phyloP scores from a whole-genome alignment of 2,113 vertebrate genomes.

The Cyprinodon variegatus region DNA sequence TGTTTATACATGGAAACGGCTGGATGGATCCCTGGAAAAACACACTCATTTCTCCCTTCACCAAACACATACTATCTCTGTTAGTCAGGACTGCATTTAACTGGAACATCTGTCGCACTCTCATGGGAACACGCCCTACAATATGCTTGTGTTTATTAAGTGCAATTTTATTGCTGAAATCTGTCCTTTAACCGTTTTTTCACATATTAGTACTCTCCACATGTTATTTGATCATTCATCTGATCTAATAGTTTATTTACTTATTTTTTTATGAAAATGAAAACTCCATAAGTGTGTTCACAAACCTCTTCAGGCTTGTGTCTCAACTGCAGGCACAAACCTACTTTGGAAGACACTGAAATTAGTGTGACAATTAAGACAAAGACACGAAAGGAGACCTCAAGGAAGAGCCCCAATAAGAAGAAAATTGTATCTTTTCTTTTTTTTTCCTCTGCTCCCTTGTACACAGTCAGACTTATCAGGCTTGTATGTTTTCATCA shows the following conservation, averaged over 20 bases:
- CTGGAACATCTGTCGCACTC: slow-evolving; percentile 66
- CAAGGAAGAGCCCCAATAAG: slow-evolving; percentile 57
- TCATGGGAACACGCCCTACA: slow-evolving; percentile 45
- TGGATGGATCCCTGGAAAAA: background rate
- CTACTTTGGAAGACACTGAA: slow-evolving; percentile 42
- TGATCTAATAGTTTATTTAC: slow-evolving; percentile 5
- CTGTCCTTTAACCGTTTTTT: slow-evolving; percentile 35
- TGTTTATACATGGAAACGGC: slow-evolving; percentile 11
- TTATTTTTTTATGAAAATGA: background rate
- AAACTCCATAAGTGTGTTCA: background rate
- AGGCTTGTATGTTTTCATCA: slow-evolving; percentile 49
- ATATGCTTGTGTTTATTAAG: slow-evolving; percentile 49
- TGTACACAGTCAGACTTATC: slow-evolving; percentile 34
- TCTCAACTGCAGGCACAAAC: slow-evolving; percentile 5
- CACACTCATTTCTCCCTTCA: slow-evolving; percentile 1
- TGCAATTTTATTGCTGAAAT: slow-evolving; percentile 54
- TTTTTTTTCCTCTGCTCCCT: slow-evolving; percentile 10
- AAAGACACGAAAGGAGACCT: slow-evolving; percentile 32
- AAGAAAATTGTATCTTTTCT: slow-evolving; percentile 61
- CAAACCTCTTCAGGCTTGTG: background rate
- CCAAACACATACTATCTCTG: slow-evolving; percentile 21
- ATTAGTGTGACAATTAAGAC: slow-evolving; percentile 30
- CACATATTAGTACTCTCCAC: slow-evolving; percentile 49
- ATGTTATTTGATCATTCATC: slow-evolving; percentile 13
- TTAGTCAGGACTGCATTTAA: slow-evolving; percentile 39